Base-by-base conservation (phyloP, 2,888 invertebrate genomes). In the Anagyrus pseudococci region DNA sequence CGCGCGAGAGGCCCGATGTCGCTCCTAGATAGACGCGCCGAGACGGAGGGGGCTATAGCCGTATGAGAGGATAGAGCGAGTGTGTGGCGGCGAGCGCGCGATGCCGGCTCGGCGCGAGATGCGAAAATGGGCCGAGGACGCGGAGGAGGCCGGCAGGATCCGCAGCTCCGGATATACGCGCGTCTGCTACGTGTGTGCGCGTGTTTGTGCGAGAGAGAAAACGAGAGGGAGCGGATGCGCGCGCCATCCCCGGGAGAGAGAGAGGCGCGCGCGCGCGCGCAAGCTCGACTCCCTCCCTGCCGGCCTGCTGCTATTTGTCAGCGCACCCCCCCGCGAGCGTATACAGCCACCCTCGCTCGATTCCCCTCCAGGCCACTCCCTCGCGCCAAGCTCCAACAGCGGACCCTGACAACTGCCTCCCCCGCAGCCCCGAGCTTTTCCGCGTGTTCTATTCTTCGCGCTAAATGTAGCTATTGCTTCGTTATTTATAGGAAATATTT, bases 351-450 rank as follows among this genome's bases (percentile, higher is more conserved):
- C 62, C 54, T 52, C 62, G 62, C 62, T 61, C 60, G 60, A 60
- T 64, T 57, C 48, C 46, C 53, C 54, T 49, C 47, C 48, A 65
- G 49, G 65, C 67, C 67, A 65, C 67, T 67, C 67, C 67, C 67
- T 67, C 62, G 64, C 47, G 3, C 29, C 20, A 8, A 46, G 15
- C 37, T 20, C 25, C 22, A 20, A n/a, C n/a, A n/a, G n/a, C n/a
- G n/a, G n/a, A n/a, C n/a, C n/a, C n/a, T n/a, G n/a, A n/a, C n/a
- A n/a, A n/a, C n/a, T n/a, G n/a, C n/a, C 53, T 46, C n/a, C 6
- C 22, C 43, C 25, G 22, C 44, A 1, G 10, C 23, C 53, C 40
- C 49, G 50, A 40, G 61, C 57, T 62, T 62, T 46, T 46, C 43
- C 62, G 50, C 48, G 49, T 48, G 46, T 37, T 50, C 62, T 22